Evolutionary conservation across 2,888 invertebrate genomes (phyloP).

Genomic region (Mechanitis mazaeus): DNA sequence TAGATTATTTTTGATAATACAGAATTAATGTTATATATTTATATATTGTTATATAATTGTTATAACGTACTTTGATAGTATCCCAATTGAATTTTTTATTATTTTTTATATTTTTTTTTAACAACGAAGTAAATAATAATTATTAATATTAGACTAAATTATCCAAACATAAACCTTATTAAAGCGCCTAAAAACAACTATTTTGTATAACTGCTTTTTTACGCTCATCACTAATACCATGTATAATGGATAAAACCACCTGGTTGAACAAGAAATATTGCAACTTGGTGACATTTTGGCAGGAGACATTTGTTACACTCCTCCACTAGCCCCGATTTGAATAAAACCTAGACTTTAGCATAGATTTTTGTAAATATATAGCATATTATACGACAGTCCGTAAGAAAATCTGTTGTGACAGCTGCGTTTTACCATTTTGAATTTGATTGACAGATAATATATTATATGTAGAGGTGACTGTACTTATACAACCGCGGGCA

Average conservation of each 20-base stretch:
- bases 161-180: background rate
- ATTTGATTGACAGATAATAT: slow-evolving; percentile 23
- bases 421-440: slow-evolving; percentile 22
- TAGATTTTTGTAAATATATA: slow-evolving; percentile 39
- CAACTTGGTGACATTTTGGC: slow-evolving; percentile 63
- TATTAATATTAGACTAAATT: background rate
- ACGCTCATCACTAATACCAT: slow-evolving; percentile 48
- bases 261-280: slow-evolving; percentile 68
- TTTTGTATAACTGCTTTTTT: slow-evolving; percentile 34
- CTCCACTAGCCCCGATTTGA: slow-evolving; percentile 48
- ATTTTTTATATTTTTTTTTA: no score
- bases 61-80: no score
- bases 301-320: slow-evolving; percentile 59
- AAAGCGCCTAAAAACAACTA: slow-evolving; percentile 13
- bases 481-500: slow-evolving; percentile 29
- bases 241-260: slow-evolving; percentile 70
- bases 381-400: background rate
- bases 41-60: no score
- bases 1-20: no score
- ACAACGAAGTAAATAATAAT: no score
- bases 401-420: slow-evolving; percentile 10
- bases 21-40: no score
- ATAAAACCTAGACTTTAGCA: slow-evolving; percentile 56
- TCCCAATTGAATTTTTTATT: no score
- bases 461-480: slow-evolving; percentile 35